Base-by-base conservation (phyloP, 2,888 invertebrate genomes). In the Agriopis aurantiaria region DNA sequence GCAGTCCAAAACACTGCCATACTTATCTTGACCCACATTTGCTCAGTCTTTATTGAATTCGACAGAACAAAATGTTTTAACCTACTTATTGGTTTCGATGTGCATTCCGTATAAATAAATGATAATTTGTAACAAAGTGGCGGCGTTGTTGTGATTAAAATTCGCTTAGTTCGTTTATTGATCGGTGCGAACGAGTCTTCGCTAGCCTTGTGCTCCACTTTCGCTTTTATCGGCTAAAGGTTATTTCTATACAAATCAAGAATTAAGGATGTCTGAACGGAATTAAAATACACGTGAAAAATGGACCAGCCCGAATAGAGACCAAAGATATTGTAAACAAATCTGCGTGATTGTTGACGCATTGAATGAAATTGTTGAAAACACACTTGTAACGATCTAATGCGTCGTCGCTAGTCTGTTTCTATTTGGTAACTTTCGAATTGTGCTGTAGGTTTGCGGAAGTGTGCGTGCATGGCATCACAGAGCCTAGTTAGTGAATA, bases 181-280 rank as follows among this genome's bases (percentile, higher is more conserved):
- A 83, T 85, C 83, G 80, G 72, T 77, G 81, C 77, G 78, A 85
- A 83, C 83, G 77, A 82, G 82, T 81, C 80, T 83, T 82, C 82
- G 72, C 74, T 81, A 82, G 83, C 85, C 82, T 84, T 83, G 82
- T 82, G 85, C 80, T 85, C 84, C 79, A 86, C 86, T 86, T 86
- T 87, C 86, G 84, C 82, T 87, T 85, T 86, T 85, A 82, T 80
- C 80, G 81, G 73, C 80, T 79, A 84, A 84, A 85, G 83, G 81
- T 85, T 84, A 80, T 80, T 82, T 83, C 78, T 78, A 77, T 78
- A 61, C 65, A 40, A 43, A 61, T 56, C 11, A 78, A 76, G 74
- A 78, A 77, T 78, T 69, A 69, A 77, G 74, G 73, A 45, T 58
- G 40, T 74, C 71, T 23, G 75, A 74, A 67, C 68, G 68, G 66